Percentiles rank a stretch among this genome's conserved stretches.
phyloP scores from a whole-genome alignment of 2,797 vertebrate species.

The Tarsius wallacei region DNA sequence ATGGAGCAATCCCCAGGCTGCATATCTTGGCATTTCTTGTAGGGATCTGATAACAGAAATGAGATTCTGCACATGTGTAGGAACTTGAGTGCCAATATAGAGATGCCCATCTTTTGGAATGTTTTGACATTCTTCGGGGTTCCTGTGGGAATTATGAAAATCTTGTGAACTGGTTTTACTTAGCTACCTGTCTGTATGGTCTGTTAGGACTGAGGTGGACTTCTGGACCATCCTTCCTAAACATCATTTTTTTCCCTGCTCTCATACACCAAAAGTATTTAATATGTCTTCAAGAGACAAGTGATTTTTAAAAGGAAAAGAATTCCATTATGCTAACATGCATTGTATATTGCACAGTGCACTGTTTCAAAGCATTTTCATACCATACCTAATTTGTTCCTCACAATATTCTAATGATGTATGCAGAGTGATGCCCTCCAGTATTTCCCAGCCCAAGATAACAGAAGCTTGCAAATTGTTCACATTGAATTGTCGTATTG shows the following conservation, averaged over 20 bases:
- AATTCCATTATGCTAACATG: conserved; percentile 21
- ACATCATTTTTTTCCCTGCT: not conserved
- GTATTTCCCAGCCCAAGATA: not conserved
- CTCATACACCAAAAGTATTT: conserved; percentile 12
- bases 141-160: not conserved
- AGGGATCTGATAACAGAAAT: conserved; percentile 45
- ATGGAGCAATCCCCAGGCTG: not conserved
- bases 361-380: conserved; percentile 51
- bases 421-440: not conserved
- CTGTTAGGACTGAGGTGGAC: not conserved
- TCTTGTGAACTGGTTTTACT: not conserved
- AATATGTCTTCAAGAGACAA: conserved; percentile 35
- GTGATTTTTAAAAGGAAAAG: conserved; percentile 17
- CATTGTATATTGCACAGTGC: not conserved
- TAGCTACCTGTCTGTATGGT: not conserved
- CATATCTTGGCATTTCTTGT: not conserved
- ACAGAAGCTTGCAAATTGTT: not conserved
- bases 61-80: not conserved
- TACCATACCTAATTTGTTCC: not conserved
- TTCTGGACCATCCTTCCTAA: conserved; percentile 15
- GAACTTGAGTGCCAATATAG: conserved; percentile 35
- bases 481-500: not conserved
- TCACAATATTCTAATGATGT: conserved; percentile 27
- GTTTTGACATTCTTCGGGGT: not conserved
- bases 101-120: conserved; percentile 4